These are phyloP conservation scores for Dryocosmus kuriphilus DNA, from an alignment of 2,888 invertebrate genomes.

Conservation along the genomic window DNA sequence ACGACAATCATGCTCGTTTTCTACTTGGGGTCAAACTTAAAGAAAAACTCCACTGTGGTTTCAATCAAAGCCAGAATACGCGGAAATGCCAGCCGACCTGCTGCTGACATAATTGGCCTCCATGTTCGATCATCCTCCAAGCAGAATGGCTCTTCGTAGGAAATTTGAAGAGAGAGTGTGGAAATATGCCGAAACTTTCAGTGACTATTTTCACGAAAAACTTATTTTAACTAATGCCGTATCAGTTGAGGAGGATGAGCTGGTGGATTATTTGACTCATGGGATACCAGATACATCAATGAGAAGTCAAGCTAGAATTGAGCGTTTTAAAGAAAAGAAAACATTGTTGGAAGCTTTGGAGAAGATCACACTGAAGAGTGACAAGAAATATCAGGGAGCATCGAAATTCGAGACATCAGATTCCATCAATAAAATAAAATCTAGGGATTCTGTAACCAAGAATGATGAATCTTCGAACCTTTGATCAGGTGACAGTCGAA, in stretches of 20 bases:
- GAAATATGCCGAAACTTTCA: constrained; percentile 42
- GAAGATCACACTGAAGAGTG: constrained; percentile 1
- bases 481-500: too few relatives aligned
- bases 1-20: constrained; percentile 41
- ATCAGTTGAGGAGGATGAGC: constrained; percentile 44
- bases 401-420: not conserved
- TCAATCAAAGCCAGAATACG: constrained; percentile 44
- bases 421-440: not conserved
- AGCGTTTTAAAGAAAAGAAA: not conserved
- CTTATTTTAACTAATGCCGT: constrained; percentile 44
- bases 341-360: constrained; percentile 11
- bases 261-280: constrained; percentile 49
- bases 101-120: constrained; percentile 16
- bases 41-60: constrained; percentile 42
- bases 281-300: constrained; percentile 44
- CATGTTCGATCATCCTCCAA: constrained; percentile 43
- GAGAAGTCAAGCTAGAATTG: constrained; percentile 45
- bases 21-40: not conserved
- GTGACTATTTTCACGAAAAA: constrained; percentile 46
- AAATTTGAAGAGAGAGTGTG: constrained; percentile 39
- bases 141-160: constrained; percentile 11
- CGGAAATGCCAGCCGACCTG: not conserved
- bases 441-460: too few relatives aligned
- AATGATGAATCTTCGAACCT: too few relatives aligned
- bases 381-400: not conserved